Base-by-base conservation (phyloP, 1,140 invertebrate species). In the Calliopsis andreniformis region DNA sequence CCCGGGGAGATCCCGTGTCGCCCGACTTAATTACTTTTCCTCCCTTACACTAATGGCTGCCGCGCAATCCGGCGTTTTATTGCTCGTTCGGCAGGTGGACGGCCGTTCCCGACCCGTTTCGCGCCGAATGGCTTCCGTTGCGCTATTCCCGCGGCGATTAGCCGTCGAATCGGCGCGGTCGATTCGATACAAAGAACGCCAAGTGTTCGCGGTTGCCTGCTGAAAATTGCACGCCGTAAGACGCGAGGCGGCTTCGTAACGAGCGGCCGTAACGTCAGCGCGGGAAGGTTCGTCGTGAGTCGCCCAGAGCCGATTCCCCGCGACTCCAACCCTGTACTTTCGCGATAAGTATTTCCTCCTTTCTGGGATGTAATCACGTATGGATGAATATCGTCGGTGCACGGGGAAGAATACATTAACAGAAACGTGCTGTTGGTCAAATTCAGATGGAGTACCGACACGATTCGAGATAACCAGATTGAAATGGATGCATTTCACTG, bases 11-110 rank as follows among this genome's bases (percentile, higher is more conserved):
- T 88, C 83, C 71, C 77, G 78, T 88, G 86, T 88, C 88, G 80
- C 61, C 56, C 83, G 85, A 84, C 85, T 87, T 91, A 90, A 91
- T 90, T 88, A 89, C 87, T 89, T 87, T 77, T 55, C 56, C 71
- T 78, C 81, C 16, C 80, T 83, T 80, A 84, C 86, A 87, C 89
- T 89, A 89, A 90, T 85, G 83, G 61, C 71, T 68, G 63, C 66
- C 56, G 70, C 66, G 67, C 81, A 79, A 78, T 80, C 61, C 70
- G 56, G 43, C 79, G 70, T 86, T 80, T 86, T 81, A 88, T 86
- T 86, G 83, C 80, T 30, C 84, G 82, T 88, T 86, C 82, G 87
- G 89, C 87, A 87, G 83, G 81, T 88, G 85, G 69, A 68, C n/a
- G 39, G 25, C 10, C 23, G 10, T 28, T 12, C 28, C 66, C 28